Conservation (phyloP, 2,888 invertebrate species). For the Dilophus febrilis region DNA sequence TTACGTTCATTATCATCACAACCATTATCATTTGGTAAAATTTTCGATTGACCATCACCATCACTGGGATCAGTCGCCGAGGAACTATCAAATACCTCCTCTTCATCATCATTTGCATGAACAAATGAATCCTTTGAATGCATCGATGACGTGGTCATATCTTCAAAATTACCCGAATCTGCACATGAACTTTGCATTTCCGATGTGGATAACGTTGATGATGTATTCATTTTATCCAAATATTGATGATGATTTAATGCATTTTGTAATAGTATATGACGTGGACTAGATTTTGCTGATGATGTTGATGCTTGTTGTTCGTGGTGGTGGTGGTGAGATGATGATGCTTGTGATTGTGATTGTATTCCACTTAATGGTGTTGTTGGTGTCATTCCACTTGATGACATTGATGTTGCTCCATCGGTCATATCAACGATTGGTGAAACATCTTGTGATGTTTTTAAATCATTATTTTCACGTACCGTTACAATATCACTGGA, state of each 20-base stretch:
- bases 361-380: constrained; percentile 14
- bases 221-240: constrained; percentile 13
- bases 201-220: constrained; percentile 2
- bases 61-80: constrained; percentile 17
- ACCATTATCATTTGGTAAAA: too few relatives aligned
- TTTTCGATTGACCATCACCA: constrained; percentile 20
- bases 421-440: constrained; percentile 36
- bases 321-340: too few relatives aligned
- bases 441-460: constrained; percentile 36
- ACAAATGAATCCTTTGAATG: constrained; percentile 59
- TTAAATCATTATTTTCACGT: constrained; percentile 45
- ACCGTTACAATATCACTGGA: constrained; percentile 59
- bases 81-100: too few relatives aligned
- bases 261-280: constrained; percentile 14
- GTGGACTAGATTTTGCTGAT: constrained; percentile 25
- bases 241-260: constrained; percentile 11
- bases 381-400: too few relatives aligned
- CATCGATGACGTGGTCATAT: constrained; percentile 55
- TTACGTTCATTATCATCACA: constrained; percentile 19
- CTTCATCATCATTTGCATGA: constrained; percentile 33
- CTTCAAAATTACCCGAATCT: constrained; percentile 77
- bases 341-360: too few relatives aligned
- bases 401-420: constrained; percentile 16
- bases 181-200: constrained; percentile 64
- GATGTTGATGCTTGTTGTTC: too few relatives aligned